phyloP scores from a whole-genome alignment of 2,113 vertebrate genomes.

The Astur gentilis region DNA sequence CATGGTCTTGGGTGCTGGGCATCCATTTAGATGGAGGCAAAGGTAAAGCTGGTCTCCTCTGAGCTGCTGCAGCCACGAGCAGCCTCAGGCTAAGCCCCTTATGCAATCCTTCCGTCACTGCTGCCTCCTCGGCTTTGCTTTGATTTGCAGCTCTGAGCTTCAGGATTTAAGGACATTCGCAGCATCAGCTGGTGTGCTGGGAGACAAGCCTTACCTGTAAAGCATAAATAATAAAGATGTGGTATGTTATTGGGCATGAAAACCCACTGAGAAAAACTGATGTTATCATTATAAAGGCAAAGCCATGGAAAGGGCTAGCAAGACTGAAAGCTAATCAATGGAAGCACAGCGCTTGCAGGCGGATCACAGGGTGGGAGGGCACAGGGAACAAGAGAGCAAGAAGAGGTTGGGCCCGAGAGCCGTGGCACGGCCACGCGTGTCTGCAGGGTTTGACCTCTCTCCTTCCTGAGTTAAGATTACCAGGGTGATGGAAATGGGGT shows the following conservation, averaged over 20 bases:
- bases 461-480: not conserved
- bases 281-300: not conserved
- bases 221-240: not conserved
- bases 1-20: not conserved
- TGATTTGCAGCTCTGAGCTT: not conserved
- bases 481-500: not conserved
- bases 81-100: not conserved
- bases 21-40: not conserved
- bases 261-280: not conserved
- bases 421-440: rapidly evolving
- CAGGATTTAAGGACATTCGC: not conserved
- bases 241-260: not conserved
- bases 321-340: not conserved
- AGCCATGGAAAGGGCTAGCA: not conserved
- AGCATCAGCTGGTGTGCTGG: not conserved
- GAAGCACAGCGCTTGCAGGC: not conserved
- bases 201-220: not conserved
- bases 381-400: not conserved
- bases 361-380: not conserved
- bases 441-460: not conserved
- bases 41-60: not conserved
- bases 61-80: not conserved
- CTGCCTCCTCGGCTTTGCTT: not conserved
- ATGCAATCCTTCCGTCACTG: conserved; percentile 19
- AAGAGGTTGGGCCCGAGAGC: not conserved